These are phyloP conservation scores for Cirrhinus molitorella DNA, from an alignment of 2,797 vertebrate genomes.

Conservation along the genomic window DNA sequence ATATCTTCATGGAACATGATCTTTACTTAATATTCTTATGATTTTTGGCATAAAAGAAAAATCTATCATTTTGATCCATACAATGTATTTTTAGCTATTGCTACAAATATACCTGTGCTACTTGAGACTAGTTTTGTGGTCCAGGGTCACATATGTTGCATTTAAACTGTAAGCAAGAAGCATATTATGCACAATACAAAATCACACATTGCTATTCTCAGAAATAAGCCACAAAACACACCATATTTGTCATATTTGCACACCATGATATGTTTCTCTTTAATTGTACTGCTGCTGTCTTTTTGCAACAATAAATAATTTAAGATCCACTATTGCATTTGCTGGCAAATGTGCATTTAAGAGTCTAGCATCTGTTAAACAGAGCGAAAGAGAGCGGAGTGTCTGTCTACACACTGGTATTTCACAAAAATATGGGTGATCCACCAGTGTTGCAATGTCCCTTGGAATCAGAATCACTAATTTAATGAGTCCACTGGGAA, in stretches of 20 bases:
- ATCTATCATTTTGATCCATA: too few relatives aligned
- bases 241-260: neutral
- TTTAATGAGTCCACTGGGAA: constrained; percentile 24
- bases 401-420: constrained; percentile 9
- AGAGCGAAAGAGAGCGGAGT: neutral
- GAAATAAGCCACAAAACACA: neutral
- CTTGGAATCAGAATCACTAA: constrained; percentile 6
- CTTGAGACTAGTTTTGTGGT: too few relatives aligned
- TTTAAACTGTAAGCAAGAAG: neutral
- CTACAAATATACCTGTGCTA: too few relatives aligned
- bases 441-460: constrained; percentile 9
- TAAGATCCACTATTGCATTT: constrained; percentile 10
- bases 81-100: too few relatives aligned
- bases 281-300: constrained; percentile 29
- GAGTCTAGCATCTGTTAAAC: constrained; percentile 35
- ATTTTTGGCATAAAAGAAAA: too few relatives aligned
- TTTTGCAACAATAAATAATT: constrained; percentile 25
- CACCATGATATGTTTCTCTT: neutral
- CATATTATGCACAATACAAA: neutral
- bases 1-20: too few relatives aligned
- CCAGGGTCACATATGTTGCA: too few relatives aligned
- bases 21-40: too few relatives aligned
- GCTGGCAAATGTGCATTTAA: constrained; percentile 33
- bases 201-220: neutral
- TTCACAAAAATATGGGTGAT: constrained; percentile 23